Percentiles rank a stretch among this genome's conserved stretches.
phyloP scores from a whole-genome alignment of 2,888 invertebrate species.

The Drosophila trichaetosa region DNA sequence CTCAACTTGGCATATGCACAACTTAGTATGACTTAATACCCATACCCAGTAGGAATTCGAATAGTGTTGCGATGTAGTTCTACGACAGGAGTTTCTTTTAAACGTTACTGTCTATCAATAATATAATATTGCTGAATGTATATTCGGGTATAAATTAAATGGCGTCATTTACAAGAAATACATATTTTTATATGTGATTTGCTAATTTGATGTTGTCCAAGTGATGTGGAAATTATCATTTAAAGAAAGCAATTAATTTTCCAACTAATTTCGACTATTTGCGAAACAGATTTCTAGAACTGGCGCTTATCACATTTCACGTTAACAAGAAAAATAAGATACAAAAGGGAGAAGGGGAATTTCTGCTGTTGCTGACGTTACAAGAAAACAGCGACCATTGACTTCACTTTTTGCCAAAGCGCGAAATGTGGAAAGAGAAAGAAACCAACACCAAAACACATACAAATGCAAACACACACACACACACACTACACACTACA shows the following conservation, averaged over 20 bases:
- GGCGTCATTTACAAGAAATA: not conserved
- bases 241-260: slow-evolving; percentile 61
- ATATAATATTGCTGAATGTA: not conserved
- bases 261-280: slow-evolving; percentile 50
- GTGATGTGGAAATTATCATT: slow-evolving; percentile 48
- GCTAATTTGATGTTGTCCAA: not conserved
- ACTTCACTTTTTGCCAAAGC: slow-evolving; percentile 45
- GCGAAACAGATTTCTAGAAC: slow-evolving; percentile 24
- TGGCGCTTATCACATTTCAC: slow-evolving; percentile 64
- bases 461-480: slow-evolving; percentile 4
- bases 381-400: slow-evolving; percentile 54
- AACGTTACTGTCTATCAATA: not conserved
- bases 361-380: slow-evolving; percentile 43
- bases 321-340: slow-evolving; percentile 53
- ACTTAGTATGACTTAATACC: slow-evolving; percentile 60
- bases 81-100: not conserved
- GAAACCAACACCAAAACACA: slow-evolving; percentile 6
- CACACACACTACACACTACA: slow-evolving; percentile 12
- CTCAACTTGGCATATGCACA: slow-evolving; percentile 56
- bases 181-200: not conserved
- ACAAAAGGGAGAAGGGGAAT: not conserved
- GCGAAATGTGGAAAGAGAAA: slow-evolving; percentile 4
- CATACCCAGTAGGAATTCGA: not conserved
- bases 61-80: not conserved
- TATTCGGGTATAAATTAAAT: not conserved